Evolutionary conservation across 2,113 vertebrate genomes (phyloP), one percentile per base, ranked within the genome.

Genomic region (Erinaceus europaeus): DNA sequence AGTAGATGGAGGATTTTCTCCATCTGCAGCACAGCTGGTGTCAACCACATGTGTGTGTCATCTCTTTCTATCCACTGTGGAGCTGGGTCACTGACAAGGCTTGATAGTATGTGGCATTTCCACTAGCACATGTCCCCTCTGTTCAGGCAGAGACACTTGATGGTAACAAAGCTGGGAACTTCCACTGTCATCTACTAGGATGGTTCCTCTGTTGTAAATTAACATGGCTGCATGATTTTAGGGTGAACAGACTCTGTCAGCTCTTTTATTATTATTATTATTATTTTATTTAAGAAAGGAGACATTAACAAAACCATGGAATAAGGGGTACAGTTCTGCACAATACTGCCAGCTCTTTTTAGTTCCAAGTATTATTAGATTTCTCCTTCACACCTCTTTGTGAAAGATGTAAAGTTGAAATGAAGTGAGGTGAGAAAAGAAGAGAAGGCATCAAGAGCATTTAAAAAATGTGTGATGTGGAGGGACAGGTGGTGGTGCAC

Each of bases 321-420:
- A n/a, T n/a, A n/a, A n/a, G n/a, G n/a, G n/a, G n/a, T n/a, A n/a
- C n/a, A n/a, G n/a, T n/a, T n/a, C n/a, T n/a, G n/a, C n/a, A n/a
- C n/a, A 57, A 50, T 18, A 50, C 48, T 27, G 29, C 55, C 25
- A 57, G 55, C 5, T 57, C 55, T 57, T 18, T 29, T 50, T 50
- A 18, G 34, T 21, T 14, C 46, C n/a, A 44, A 72, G n/a, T 86
- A 77, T 93, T 91, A 91, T 90, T 86, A 91, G 85, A 79, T 86
- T 91, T 80, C 68, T 75, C 40, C 5, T 61, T 93, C 90, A 38
- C 82, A 92, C 87, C 65, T 91, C 82, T 52, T 59, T 53, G 42
- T 73, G 46, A 62, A 84, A 93, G 48, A 91, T 53, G n/a, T 17
- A 25, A 68, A 34, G 32, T 48, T 57, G 67, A 48, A 68, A 53